These are phyloP conservation scores for Pyrocoelia pectoralis DNA, from an alignment of 2,888 invertebrate species.

Conservation along the genomic window DNA sequence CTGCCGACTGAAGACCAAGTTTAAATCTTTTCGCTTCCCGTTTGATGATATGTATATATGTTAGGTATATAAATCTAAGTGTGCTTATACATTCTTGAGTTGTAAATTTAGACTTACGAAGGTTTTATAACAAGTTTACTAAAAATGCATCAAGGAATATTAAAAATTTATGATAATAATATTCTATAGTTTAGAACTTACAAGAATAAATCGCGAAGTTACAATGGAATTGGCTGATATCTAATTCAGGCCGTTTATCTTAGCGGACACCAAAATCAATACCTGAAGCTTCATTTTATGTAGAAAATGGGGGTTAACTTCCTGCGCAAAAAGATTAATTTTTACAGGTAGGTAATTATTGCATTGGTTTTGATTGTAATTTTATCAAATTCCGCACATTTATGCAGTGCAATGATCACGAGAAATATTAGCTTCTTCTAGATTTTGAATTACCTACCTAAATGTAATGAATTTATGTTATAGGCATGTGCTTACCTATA, in stretches of 20 bases:
- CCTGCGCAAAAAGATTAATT: slow-evolving; percentile 29
- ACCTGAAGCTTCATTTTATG: slow-evolving; percentile 36
- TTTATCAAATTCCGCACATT: no score
- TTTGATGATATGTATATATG: slow-evolving; percentile 31
- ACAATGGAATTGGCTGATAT: slow-evolving; percentile 44
- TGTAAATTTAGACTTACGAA: neutral
- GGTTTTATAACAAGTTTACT: neutral
- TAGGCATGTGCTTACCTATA: no score
- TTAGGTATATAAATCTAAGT: neutral
- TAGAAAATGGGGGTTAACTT: slow-evolving; percentile 24
- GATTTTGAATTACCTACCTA: no score
- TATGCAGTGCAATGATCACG: no score
- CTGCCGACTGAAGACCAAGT: slow-evolving; percentile 43
- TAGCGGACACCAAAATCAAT: slow-evolving; percentile 42
- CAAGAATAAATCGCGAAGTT: slow-evolving; percentile 33
- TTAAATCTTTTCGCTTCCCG: slow-evolving; percentile 30
- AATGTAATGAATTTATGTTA: no score
- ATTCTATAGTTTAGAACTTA: slow-evolving; percentile 35
- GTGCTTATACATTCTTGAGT: neutral
- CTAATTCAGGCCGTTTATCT: slow-evolving; percentile 44
- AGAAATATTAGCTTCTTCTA: no score
- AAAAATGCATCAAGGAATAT: slow-evolving; percentile 28
- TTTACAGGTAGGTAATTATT: slow-evolving; percentile 16
- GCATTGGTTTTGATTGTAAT: neutral
- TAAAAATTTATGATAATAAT: slow-evolving; percentile 33